Base-by-base conservation (phyloP, 2,113 vertebrate genomes). In the Austrofundulus limnaeus region DNA sequence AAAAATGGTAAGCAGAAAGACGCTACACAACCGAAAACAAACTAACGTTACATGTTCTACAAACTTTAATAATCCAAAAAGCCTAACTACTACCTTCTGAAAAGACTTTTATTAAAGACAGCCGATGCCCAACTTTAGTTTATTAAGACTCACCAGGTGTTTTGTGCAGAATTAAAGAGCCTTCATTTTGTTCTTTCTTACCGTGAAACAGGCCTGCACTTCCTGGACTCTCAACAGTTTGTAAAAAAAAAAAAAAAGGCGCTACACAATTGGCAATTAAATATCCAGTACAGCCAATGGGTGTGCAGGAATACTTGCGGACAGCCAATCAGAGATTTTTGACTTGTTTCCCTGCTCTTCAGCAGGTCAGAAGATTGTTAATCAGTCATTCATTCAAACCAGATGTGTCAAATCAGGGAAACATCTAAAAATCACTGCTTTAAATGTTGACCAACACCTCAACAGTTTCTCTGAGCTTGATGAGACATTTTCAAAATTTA, bases 181-280 rank as follows among this genome's bases (percentile, higher is more conserved):
- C n/a, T n/a, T n/a, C n/a, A n/a, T 66, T 77, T 76, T 0, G 51
- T 70, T 43, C 46, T 61, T 63, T 74, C 53, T 39, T 46, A 24
- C 23, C 11, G 31, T 47, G 47, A 19, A 42, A 15, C 38, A 15
- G 8, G 45, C 13, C 47, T 71, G 72, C n/a, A 88, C 84, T 91
- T 92, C 91, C 90, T 84, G 86, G 31, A 69, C 59, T 64, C 11
- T 20, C 38, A n/a, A n/a, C n/a, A 57, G 75, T 93, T 93, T 91
- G 87, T 90, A 93, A 88, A 85, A 91, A n/a, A n/a, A n/a, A n/a
- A n/a, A n/a, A n/a, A n/a, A n/a, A 88, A 85, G 85, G 72, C 80
- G 49, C 43, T 34, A 72, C 65, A n/a, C 49, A 9, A 92, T 92
- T 93, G 92, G 92, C 61, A 9, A n/a, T 45, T 0, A 10, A 21